Percentiles rank a stretch among this genome's conserved stretches.
phyloP scores from a whole-genome alignment of 2,888 invertebrate genomes.

The Dryomyza anilis region DNA sequence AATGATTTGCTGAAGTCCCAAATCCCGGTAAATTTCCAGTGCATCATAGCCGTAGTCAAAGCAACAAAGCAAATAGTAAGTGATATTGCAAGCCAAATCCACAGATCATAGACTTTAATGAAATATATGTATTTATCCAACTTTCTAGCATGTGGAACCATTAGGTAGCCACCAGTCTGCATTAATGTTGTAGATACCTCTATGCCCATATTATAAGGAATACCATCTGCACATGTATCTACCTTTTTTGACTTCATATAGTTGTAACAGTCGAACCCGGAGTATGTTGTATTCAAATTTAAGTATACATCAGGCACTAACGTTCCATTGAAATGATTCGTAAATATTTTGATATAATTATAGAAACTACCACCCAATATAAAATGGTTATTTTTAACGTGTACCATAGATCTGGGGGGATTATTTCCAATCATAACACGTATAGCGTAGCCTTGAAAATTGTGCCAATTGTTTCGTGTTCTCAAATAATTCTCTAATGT shows the following conservation, averaged over 20 bases:
- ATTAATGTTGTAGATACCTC: background rate
- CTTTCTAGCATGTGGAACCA: constrained; percentile 19
- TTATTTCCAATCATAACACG: constrained; percentile 11
- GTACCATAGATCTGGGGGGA: constrained; percentile 21
- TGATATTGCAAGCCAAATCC: constrained; percentile 19
- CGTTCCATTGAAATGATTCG: constrained; percentile 14
- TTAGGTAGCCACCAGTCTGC: background rate
- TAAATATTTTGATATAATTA: background rate
- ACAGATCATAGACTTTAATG: too few relatives aligned
- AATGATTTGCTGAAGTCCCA: constrained; percentile 1
- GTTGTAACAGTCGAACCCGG: background rate
- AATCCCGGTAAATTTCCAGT: background rate
- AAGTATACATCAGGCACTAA: background rate
- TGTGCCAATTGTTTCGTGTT: background rate
- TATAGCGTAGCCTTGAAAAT: constrained; percentile 19
- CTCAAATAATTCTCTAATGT: background rate
- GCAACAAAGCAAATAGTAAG: background rate
- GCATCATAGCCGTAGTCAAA: background rate
- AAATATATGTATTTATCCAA: too few relatives aligned
- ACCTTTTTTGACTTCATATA: background rate
- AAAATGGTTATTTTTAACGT: background rate
- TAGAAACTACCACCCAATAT: background rate
- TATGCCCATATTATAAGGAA: background rate
- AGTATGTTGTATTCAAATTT: background rate
- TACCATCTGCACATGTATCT: constrained; percentile 12